Percentiles rank a stretch among this genome's conserved stretches.
phyloP scores from a whole-genome alignment of 2,113 vertebrate species.

The Pituophis catenifer region DNA sequence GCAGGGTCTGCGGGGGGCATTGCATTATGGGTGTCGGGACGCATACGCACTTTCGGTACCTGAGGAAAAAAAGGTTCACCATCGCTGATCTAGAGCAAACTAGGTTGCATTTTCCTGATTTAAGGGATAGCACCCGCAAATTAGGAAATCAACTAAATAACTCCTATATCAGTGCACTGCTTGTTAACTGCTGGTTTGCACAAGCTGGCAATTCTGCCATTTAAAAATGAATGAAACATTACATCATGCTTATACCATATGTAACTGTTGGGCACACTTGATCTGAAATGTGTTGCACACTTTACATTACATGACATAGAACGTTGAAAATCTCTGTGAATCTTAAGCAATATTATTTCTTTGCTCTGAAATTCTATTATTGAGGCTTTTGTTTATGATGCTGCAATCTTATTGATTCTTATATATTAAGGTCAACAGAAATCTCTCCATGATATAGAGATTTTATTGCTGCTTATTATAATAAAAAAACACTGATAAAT shows the following conservation, averaged over 20 bases:
- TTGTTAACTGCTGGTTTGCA: not conserved
- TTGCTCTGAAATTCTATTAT: not conserved
- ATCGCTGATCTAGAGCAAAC: not conserved
- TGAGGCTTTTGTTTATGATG: not conserved
- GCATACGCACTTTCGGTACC: no score
- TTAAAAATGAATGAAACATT: not conserved
- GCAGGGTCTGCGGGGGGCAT: no score
- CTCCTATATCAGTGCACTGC: not conserved
- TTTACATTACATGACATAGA: not conserved
- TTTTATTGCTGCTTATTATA: not conserved
- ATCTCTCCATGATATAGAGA: not conserved
- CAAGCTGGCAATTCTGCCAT: not conserved
- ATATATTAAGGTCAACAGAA: not conserved
- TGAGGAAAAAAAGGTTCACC: no score
- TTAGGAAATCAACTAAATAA: constrained; percentile 10
- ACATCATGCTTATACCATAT: not conserved
- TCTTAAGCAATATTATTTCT: not conserved
- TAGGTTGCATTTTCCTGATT: not conserved
- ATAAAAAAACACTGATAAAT: not conserved
- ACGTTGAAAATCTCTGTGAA: not conserved
- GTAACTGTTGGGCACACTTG: not conserved
- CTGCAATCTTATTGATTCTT: not conserved
- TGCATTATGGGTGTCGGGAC: no score
- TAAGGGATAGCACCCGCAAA: not conserved
- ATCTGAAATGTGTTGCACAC: not conserved